Evolutionary conservation across 2,797 vertebrate genomes (phyloP).

Genomic region (Champsocephalus esox): DNA sequence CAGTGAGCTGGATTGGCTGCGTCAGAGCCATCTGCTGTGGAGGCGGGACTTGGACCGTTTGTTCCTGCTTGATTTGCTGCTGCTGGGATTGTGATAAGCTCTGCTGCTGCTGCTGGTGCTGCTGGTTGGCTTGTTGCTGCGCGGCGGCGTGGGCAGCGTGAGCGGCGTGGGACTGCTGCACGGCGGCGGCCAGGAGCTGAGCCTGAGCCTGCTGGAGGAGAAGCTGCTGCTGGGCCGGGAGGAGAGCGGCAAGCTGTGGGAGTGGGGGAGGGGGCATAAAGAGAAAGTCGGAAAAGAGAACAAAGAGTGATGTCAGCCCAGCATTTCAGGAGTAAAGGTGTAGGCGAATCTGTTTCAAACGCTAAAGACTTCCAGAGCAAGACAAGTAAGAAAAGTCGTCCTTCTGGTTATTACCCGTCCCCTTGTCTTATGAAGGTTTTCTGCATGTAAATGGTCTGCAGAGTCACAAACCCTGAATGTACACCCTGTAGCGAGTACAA

Average conservation of each 20-base stretch:
- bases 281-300: constrained; percentile 14
- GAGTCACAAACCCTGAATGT: too few species aligned
- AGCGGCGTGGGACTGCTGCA: constrained; percentile 88
- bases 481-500: too few species aligned
- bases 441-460: too few species aligned
- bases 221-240: constrained; percentile 92
- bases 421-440: too few species aligned
- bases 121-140: constrained; percentile 81
- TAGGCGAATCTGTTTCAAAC: constrained; percentile 28
- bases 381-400: constrained; percentile 47
- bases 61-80: constrained; percentile 76
- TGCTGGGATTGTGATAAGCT: constrained; percentile 72
- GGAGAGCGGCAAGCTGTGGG: constrained; percentile 89
- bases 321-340: constrained; percentile 11
- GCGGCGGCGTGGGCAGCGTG: constrained; percentile 82
- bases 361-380: constrained; percentile 56
- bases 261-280: background rate
- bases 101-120: constrained; percentile 59
- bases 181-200: constrained; percentile 89
- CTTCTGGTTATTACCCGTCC: too few species aligned
- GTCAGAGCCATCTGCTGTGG: constrained; percentile 89
- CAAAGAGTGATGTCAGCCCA: constrained; percentile 29
- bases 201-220: constrained; percentile 91
- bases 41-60: constrained; percentile 71
- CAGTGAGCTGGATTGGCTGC: constrained; percentile 94